Conservation (phyloP, 1,140 invertebrate species). For the Bombus huntii region DNA sequence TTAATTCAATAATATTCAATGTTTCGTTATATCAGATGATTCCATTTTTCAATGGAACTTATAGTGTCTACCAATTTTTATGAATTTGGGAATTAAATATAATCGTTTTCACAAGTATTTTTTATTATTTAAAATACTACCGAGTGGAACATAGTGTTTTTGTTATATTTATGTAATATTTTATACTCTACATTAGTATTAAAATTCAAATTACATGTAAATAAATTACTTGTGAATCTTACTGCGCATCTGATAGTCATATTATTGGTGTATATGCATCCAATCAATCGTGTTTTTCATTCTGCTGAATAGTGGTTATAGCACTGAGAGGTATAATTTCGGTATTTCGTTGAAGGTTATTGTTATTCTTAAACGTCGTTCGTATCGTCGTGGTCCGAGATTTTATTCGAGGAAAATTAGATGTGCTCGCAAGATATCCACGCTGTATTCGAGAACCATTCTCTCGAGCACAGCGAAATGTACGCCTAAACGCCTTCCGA, state of each 20-base stretch:
- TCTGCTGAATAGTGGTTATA: conserved; percentile 50
- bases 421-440: conserved; percentile 59
- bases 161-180: conserved; percentile 10
- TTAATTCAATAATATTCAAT: neutral
- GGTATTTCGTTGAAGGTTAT: conserved; percentile 68
- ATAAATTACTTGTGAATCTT: conserved; percentile 27
- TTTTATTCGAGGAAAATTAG: conserved; percentile 40
- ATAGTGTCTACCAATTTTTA: conserved; percentile 20
- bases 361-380: conserved; percentile 64
- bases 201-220: conserved; percentile 19
- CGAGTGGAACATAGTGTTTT: neutral
- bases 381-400: conserved; percentile 61
- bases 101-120: neutral
- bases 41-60: neutral
- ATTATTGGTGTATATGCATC: neutral
- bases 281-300: conserved; percentile 59
- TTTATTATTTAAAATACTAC: conserved; percentile 25
- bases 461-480: conserved; percentile 81
- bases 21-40: neutral
- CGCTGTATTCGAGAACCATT: conserved; percentile 40
- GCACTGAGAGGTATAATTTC: conserved; percentile 73
- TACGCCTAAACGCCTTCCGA: conserved; percentile 85
- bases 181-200: conserved; percentile 8
- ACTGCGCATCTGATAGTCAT: neutral
- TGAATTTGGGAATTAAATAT: conserved; percentile 5